Base-by-base conservation (phyloP, 2,888 invertebrate genomes). In the Neoascia interrupta region DNA sequence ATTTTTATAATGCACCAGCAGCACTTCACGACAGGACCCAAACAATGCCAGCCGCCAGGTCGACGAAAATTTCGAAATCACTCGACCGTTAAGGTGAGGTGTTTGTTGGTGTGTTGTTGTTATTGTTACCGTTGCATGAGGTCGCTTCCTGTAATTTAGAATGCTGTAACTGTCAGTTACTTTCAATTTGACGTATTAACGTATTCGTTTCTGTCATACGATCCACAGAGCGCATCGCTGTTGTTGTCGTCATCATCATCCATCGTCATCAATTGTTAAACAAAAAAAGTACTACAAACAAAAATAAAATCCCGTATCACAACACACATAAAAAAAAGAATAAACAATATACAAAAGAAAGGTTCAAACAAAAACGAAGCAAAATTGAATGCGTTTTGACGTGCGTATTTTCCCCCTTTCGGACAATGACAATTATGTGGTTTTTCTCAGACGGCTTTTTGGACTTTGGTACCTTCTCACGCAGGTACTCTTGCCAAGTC, bases 1-100 rank as follows among this genome's bases (percentile, higher is more conserved):
- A 51, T 56, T 75, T 63, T 41, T 64, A 11, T 18, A 34, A 23
- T 37, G 34, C 26, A 11, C 15, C 23, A 13, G 28, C n/a, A 10
- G n/a, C 11, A 15, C 16, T 16, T 18, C 23, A 18, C 11, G 21
- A 28, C 53, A 66, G 47, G 54, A 39, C 56, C 56, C 39, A 39
- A 41, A 54, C 49, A 41, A 58, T 58, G n/a, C 21, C 26, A 15
- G 47, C 21, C 15, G n/a, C 5, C 4, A 5, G 21, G 51, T 34
- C 43, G 49, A 28, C 21, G 43, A 58, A 68, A 47, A 68, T 19
- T 53, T 36, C 23, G 26, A 34, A 73, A 41, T 58, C 60, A 72
- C 47, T 72, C 70, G 60, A 72, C 76, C 70, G 45, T 23, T 64
- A 60, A 70, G 70, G 64, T 60, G 64, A 76, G 60, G 70, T 70